phyloP scores from a whole-genome alignment of 1,140 invertebrate genomes.

The Holcopasites calliopsidis region DNA sequence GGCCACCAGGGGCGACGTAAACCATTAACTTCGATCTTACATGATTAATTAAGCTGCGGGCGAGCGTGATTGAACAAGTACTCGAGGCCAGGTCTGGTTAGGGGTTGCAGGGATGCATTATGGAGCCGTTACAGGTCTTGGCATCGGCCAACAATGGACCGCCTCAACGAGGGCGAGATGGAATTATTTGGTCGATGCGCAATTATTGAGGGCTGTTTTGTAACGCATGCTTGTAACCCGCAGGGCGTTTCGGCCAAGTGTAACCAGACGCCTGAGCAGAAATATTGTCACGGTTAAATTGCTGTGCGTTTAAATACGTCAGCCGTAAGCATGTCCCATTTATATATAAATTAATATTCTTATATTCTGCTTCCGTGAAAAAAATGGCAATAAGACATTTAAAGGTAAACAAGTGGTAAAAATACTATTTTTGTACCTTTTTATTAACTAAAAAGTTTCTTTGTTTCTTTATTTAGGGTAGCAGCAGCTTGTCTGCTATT shows the following conservation, averaged over 20 bases:
- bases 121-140: constrained; percentile 16
- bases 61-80: constrained; percentile 51
- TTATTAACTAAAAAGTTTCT: too few relatives aligned
- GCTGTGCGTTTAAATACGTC: constrained; percentile 30
- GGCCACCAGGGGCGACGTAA: background rate
- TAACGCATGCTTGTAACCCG: constrained; percentile 55
- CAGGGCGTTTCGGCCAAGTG: constrained; percentile 37
- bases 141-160: constrained; percentile 30
- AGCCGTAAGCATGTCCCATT: background rate
- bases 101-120: constrained; percentile 24
- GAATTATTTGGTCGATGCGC: constrained; percentile 64
- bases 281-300: constrained; percentile 42
- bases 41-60: constrained; percentile 58
- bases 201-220: constrained; percentile 61
- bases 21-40: constrained; percentile 47
- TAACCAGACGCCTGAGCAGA: constrained; percentile 10
- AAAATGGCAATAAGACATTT: too few relatives aligned
- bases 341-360: background rate
- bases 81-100: constrained; percentile 19
- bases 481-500: too few relatives aligned
- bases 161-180: constrained; percentile 37
- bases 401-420: too few relatives aligned
- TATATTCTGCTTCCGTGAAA: too few relatives aligned
- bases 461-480: too few relatives aligned
- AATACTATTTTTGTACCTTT: too few relatives aligned